Evolutionary conservation across 2,113 vertebrate genomes (phyloP).

Genomic region (Rallus limicola): DNA sequence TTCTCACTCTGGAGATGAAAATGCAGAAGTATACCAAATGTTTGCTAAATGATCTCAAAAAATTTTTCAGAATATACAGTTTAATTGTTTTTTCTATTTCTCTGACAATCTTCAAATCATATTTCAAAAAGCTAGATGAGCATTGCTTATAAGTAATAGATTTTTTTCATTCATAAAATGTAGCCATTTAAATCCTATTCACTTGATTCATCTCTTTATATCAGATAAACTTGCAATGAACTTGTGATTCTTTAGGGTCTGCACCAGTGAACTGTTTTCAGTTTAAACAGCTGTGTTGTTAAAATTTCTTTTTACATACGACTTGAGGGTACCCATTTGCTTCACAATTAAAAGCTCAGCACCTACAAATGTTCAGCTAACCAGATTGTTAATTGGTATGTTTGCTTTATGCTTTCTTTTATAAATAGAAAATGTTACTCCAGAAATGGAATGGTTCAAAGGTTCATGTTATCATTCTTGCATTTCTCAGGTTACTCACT

Average conservation of each 20-base stretch:
- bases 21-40: background rate
- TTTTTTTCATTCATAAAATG: background rate
- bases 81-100: background rate
- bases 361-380: constrained; percentile 47
- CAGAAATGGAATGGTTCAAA: background rate
- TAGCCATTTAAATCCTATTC: background rate
- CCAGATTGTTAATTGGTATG: constrained; percentile 56
- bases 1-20: background rate
- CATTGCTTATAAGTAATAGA: background rate
- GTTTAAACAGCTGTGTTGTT: constrained; percentile 28
- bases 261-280: background rate
- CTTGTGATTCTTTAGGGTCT: background rate
- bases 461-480: background rate
- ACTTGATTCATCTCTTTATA: background rate
- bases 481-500: background rate
- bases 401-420: background rate
- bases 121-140: background rate
- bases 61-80: background rate
- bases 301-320: constrained; percentile 5
- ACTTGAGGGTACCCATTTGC: constrained; percentile 48
- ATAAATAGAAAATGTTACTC: constrained; percentile 11
- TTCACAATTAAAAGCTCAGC: background rate
- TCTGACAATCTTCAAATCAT: background rate
- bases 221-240: constrained; percentile 27
- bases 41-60: background rate